Evolutionary conservation across 1,140 invertebrate genomes (phyloP).

Genomic region (Marisa cornuarietis): DNA sequence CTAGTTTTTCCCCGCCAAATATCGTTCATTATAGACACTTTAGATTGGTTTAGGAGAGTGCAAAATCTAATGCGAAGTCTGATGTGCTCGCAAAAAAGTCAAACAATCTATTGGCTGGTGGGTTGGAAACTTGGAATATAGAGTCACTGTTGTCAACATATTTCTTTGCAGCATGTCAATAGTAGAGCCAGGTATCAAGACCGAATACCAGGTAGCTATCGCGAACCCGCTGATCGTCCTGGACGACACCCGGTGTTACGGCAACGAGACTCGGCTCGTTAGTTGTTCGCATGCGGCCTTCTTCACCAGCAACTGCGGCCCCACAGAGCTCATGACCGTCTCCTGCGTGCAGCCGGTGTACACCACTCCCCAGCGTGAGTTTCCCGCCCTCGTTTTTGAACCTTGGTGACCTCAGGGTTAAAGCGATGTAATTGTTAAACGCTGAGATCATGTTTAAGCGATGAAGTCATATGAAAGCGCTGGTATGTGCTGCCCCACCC

Average conservation of each 20-base stretch:
- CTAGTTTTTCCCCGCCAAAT: no score
- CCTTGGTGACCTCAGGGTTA: no score
- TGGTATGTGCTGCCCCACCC: no score
- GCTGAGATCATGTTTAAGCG: no score
- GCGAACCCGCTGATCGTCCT: conserved; percentile 71
- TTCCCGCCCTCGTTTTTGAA: no score
- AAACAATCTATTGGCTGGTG: no score
- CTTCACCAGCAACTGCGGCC: conserved; percentile 45
- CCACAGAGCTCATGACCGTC: conserved; percentile 50
- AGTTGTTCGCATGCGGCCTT: conserved; percentile 47
- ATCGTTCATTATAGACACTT: no score
- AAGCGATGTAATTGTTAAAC: no score
- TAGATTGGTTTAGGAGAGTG: no score
- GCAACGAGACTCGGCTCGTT: conserved; percentile 43
- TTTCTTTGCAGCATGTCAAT: conserved; percentile 13
- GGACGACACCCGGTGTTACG: conserved; percentile 51
- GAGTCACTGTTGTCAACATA: background rate
- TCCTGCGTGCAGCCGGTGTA: conserved; percentile 22
- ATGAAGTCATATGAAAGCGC: no score
- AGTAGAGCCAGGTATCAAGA: conserved; percentile 24
- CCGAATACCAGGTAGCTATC: conserved; percentile 3
- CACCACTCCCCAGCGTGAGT: conserved; percentile 22
- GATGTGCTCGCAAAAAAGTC: no score
- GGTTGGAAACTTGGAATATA: background rate
- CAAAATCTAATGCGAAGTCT: no score